phyloP scores from a whole-genome alignment of 2,113 vertebrate species.

The Prionailurus viverrinus region DNA sequence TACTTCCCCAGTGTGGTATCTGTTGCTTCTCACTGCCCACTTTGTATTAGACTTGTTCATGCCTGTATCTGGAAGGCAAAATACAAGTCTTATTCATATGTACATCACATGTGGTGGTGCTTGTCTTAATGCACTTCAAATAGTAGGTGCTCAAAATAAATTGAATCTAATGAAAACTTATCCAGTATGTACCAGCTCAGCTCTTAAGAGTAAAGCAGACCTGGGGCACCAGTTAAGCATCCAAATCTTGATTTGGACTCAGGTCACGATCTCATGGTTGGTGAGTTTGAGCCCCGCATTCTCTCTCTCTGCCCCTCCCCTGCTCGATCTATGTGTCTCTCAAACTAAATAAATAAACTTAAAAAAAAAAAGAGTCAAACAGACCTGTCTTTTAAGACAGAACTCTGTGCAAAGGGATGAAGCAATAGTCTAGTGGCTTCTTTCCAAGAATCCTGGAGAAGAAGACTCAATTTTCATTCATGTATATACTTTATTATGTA shows the following conservation, averaged over 20 bases:
- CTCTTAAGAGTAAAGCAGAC: background rate
- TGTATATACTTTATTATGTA: background rate
- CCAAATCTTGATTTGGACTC: too few relatives aligned
- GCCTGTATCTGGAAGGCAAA: background rate
- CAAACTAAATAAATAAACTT: too few relatives aligned
- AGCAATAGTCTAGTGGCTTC: background rate
- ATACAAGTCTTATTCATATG: background rate
- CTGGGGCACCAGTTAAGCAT: background rate
- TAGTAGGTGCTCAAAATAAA: background rate
- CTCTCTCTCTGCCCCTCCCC: too few relatives aligned
- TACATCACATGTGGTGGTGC: background rate
- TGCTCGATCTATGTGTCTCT: too few relatives aligned
- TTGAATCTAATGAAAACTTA: background rate
- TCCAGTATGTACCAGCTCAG: background rate
- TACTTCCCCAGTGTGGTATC: background rate
- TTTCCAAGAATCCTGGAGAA: background rate
- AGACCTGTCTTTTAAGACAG: background rate
- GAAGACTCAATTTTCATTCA: background rate
- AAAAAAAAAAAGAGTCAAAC: too few relatives aligned
- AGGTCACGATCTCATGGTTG: too few relatives aligned
- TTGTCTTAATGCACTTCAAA: background rate
- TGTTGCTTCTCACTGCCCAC: background rate
- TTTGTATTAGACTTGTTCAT: background rate
- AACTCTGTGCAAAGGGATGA: background rate
- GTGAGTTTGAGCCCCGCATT: too few relatives aligned